phyloP scores from a whole-genome alignment of 2,888 invertebrate genomes.

The Patella ulyssiponensis region DNA sequence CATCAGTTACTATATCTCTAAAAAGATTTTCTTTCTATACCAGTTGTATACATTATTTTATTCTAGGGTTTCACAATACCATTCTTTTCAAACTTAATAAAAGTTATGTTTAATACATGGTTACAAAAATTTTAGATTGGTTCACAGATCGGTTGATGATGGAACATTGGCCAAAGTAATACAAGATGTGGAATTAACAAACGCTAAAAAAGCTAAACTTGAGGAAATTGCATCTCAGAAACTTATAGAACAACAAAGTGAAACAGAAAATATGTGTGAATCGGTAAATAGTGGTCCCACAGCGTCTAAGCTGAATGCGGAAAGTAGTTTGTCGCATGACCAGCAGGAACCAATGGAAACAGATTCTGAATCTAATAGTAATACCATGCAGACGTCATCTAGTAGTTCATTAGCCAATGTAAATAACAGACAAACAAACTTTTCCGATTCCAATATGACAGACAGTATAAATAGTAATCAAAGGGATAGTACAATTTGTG shows the following conservation, averaged over 20 bases:
- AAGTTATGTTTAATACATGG: no score
- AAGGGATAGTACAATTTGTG: constrained; percentile 17
- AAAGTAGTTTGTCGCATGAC: neutral
- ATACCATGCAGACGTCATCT: constrained; percentile 8
- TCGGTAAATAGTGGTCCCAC: constrained; percentile 15
- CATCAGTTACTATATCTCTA: no score
- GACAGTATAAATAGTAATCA: neutral
- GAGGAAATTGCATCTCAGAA: constrained; percentile 41
- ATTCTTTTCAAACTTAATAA: no score
- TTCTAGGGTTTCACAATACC: no score
- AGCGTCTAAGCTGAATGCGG: neutral
- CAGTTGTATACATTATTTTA: no score
- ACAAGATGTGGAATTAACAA: constrained; percentile 57
- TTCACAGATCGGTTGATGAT: constrained; percentile 60
- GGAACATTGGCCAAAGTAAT: constrained; percentile 47
- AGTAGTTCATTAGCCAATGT: constrained; percentile 1
- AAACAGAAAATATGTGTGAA: constrained; percentile 7
- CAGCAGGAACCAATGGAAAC: neutral
- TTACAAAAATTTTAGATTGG: constrained; percentile 43
- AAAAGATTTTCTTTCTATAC: no score
- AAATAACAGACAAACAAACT: neutral
- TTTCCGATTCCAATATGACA: neutral
- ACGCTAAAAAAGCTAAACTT: constrained; percentile 53
- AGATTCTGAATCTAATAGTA: constrained; percentile 16
- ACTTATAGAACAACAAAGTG: constrained; percentile 18